Conservation (phyloP, 2,797 vertebrate species). For the Pangasius sanitwongsei region DNA sequence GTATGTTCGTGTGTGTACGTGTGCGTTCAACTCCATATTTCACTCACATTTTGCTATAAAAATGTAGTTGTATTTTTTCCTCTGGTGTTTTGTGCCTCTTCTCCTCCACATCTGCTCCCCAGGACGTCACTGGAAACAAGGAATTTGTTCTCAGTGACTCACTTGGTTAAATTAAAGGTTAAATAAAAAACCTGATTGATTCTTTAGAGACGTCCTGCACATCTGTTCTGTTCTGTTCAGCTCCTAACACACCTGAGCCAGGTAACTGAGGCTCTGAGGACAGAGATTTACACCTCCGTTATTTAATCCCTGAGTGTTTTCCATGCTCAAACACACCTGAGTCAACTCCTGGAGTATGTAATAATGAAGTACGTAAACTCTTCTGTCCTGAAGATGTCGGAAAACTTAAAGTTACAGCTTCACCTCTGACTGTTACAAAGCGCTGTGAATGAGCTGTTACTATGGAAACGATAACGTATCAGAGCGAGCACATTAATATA, state of each 20-base stretch:
- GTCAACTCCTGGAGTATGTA: neutral
- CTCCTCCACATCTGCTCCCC: no score
- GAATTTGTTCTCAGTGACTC: neutral
- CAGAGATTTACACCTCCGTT: neutral
- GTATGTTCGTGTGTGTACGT: neutral
- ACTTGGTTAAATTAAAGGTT: neutral
- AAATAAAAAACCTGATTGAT: neutral
- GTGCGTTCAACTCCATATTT: neutral
- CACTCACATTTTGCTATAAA: no score
- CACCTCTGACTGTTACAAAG: neutral
- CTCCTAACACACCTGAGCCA: slow-evolving; percentile 17
- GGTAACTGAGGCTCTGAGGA: neutral
- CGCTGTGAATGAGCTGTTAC: no score
- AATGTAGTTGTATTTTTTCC: no score
- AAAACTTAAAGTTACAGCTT: no score
- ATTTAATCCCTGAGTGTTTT: neutral
- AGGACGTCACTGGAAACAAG: neutral
- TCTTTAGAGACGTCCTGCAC: slow-evolving; percentile 3
- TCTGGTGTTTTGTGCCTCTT: no score
- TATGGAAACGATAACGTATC: no score
- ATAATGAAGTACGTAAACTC: neutral
- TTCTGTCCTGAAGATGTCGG: neutral
- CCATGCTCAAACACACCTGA: neutral
- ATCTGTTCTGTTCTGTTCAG: neutral
- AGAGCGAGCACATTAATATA: no score